Base-by-base conservation (phyloP, 2,797 vertebrate genomes). In the Alauda arvensis region DNA sequence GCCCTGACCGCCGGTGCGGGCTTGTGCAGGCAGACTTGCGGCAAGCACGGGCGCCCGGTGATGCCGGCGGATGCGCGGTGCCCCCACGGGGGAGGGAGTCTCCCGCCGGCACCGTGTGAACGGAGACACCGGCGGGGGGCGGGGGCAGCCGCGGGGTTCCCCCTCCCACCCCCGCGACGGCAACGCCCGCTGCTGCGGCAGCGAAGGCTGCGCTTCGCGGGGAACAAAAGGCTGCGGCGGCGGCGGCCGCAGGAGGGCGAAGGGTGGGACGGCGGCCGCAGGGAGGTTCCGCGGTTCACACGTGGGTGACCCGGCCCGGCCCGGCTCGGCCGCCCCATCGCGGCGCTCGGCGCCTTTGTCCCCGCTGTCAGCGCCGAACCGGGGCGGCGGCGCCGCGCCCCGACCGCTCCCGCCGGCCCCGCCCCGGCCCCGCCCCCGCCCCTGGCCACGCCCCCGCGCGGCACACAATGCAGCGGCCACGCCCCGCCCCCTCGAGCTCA, bases 161-260 rank as follows among this genome's bases (percentile, higher is more conserved):
- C 76, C 33, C 74, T 43, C 33, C 79, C 18, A 23, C 15, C 4
- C 17, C 33, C 46, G 9, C 57, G 40, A 45, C 34, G 81, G 81
- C 81, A 70, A 70, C 81, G 77, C 85, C 91, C 81, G 85, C 25
- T 43, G 76, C 91, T 87, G 91, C 88, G 76, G 80, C 84, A 81
- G 24, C 28, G 39, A 48, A 61, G 23, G 39, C 57, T 16, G 49
- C 12, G 6, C 8, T 10, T 31, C 60, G 12, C 9, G 37, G 37
- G 53, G 74, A 91, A 91, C 91, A 91, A 93, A 93, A 77, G 91
- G 78, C 81, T 71, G 77, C 76, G 24, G 76, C 39, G 26, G n/a
- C 34, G 12, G 39, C 13, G 25, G 34, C 48, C 18, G 33, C 12
- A 19, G 66, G 40, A 77, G 66, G 67, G 56, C 20, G 42, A 23